Evolutionary conservation across 2,797 vertebrate species (phyloP).

Genomic region (Lacerta bilineata): DNA sequence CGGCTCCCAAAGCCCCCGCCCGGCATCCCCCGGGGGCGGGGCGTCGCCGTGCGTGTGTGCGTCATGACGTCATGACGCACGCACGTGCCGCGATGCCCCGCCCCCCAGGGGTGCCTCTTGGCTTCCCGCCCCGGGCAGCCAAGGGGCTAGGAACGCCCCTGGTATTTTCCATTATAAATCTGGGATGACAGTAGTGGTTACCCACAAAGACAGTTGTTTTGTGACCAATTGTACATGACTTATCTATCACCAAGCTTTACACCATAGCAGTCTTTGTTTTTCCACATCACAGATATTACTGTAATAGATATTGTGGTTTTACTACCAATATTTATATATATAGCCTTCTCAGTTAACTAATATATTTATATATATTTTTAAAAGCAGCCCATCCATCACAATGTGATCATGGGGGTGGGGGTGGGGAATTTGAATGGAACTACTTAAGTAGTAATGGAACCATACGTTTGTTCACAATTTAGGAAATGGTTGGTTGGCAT

Average conservation of each 20-base stretch:
- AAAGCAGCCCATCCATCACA: too few relatives aligned
- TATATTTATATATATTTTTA: too few relatives aligned
- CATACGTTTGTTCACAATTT: background rate
- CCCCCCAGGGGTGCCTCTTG: too few relatives aligned
- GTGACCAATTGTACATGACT: background rate
- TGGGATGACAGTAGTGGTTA: background rate
- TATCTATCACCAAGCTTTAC: background rate
- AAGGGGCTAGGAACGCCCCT: too few relatives aligned
- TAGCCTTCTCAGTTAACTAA: too few relatives aligned
- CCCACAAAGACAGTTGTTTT: background rate
- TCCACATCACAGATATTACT: accelerated
- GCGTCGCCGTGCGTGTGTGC: too few relatives aligned
- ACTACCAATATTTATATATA: background rate
- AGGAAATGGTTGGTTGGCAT: background rate
- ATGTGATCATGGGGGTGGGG: too few relatives aligned
- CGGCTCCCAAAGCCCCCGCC: too few relatives aligned
- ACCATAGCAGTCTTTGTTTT: accelerated
- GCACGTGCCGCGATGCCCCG: too few relatives aligned
- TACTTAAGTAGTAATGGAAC: background rate
- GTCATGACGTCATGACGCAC: too few relatives aligned
- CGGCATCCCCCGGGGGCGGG: too few relatives aligned
- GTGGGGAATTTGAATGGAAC: background rate
- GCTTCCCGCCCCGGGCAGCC: too few relatives aligned
- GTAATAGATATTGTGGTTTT: background rate
- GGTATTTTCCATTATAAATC: background rate